Percentiles rank a stretch among this genome's conserved stretches.
Evolutionary conservation across 2,113 vertebrate genomes (phyloP).

Genomic region (Anthoscopus minutus): DNA sequence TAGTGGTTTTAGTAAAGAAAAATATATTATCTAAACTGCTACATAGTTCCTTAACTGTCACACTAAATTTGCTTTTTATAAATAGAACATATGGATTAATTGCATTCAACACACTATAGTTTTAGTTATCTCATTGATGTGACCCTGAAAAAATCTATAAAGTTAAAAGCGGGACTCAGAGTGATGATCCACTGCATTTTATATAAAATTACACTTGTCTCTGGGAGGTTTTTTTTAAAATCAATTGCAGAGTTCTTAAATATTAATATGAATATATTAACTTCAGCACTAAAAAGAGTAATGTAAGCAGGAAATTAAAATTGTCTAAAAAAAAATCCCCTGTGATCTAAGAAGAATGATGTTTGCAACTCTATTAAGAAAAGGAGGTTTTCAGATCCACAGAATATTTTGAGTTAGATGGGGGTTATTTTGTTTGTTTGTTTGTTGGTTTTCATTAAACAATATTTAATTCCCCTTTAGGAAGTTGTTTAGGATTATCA

Average conservation of each 20-base stretch:
- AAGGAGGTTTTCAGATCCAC: background rate
- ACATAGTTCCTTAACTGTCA: background rate
- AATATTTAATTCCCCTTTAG: background rate
- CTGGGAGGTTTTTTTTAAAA: background rate
- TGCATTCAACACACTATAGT: background rate
- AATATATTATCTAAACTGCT: background rate
- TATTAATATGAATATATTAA: background rate
- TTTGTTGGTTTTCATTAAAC: background rate
- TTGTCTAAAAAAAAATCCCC: background rate
- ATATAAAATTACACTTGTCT: background rate
- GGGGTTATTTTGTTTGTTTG: background rate
- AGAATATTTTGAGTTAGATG: background rate
- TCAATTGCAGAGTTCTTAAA: background rate
- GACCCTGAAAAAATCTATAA: background rate
- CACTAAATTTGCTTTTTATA: background rate
- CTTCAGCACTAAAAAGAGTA: background rate
- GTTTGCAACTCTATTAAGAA: background rate
- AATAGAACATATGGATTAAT: background rate
- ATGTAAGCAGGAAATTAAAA: background rate
- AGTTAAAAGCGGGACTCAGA: background rate
- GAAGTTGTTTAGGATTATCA: background rate
- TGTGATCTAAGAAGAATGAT: background rate
- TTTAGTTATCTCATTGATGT: background rate
- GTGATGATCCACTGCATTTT: background rate
- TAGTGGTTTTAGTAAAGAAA: background rate